These are phyloP conservation scores for Falco biarmicus DNA, from an alignment of 2,797 vertebrate genomes.

Conservation along the genomic window DNA sequence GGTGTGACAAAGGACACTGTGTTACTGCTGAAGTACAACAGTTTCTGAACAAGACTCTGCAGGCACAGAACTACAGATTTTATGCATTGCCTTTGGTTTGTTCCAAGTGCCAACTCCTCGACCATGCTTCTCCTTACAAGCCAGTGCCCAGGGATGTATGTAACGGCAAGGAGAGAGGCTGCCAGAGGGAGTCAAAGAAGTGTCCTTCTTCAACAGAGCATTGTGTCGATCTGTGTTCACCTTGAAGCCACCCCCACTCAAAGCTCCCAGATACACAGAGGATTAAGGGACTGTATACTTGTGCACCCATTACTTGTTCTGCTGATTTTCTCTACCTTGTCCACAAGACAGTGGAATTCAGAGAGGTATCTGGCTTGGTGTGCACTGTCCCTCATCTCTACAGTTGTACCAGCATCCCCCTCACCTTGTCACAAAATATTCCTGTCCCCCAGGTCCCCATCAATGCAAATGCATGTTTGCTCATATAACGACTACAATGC, in stretches of 20 bases:
- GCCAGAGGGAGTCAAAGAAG: neutral
- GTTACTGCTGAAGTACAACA: neutral
- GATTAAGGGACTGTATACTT: neutral
- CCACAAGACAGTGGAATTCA: neutral
- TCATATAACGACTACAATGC: neutral
- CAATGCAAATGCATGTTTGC: neutral
- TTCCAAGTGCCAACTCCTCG: neutral
- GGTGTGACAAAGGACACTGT: neutral
- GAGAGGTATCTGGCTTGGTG: neutral
- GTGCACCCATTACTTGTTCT: neutral
- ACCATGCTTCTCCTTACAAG: neutral
- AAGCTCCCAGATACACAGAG: accelerated
- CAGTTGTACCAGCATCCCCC: neutral
- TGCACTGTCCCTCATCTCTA: neutral
- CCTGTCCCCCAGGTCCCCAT: neutral
- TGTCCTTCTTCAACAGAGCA: accelerated
- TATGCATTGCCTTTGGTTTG: neutral
- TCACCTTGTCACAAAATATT: neutral
- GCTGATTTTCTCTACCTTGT: neutral
- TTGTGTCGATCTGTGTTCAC: neutral
- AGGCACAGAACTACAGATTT: neutral
- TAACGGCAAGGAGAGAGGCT: neutral
- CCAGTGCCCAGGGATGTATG: neutral
- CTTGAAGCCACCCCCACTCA: neutral
- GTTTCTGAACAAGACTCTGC: neutral